Conservation (phyloP, 2,113 vertebrate species). For the Pardalotus punctatus region DNA sequence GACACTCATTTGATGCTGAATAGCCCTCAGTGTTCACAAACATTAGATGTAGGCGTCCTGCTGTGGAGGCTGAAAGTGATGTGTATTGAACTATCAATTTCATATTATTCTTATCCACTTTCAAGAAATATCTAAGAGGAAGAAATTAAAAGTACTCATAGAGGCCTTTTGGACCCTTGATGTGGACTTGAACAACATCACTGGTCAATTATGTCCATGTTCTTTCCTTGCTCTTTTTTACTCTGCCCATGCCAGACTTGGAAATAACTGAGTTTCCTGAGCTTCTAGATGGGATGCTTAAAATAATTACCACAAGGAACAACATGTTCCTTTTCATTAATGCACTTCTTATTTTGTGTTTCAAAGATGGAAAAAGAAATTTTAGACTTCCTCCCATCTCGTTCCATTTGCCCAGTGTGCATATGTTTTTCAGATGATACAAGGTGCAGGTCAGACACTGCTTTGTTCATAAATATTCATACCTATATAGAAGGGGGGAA, state of each 20-base stretch:
- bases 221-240: not conserved
- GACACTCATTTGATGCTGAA: not conserved
- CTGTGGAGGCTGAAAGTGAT: not conserved
- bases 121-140: not conserved
- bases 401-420: not conserved
- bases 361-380: not conserved
- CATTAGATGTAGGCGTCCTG: not conserved
- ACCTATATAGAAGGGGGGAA: not conserved
- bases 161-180: not conserved
- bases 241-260: not conserved
- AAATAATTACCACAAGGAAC: not conserved
- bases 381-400: not conserved
- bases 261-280: not conserved
- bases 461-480: constrained; percentile 11
- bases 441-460: not conserved
- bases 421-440: not conserved
- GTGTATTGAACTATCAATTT: not conserved
- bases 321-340: not conserved
- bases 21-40: not conserved
- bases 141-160: not conserved
- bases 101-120: not conserved
- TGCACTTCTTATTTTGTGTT: not conserved
- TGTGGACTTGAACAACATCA: not conserved
- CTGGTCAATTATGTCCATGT: not conserved
- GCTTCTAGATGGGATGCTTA: not conserved